Evolutionary conservation across 2,113 vertebrate species (phyloP).

Genomic region (Hippocampus guttulatus): DNA sequence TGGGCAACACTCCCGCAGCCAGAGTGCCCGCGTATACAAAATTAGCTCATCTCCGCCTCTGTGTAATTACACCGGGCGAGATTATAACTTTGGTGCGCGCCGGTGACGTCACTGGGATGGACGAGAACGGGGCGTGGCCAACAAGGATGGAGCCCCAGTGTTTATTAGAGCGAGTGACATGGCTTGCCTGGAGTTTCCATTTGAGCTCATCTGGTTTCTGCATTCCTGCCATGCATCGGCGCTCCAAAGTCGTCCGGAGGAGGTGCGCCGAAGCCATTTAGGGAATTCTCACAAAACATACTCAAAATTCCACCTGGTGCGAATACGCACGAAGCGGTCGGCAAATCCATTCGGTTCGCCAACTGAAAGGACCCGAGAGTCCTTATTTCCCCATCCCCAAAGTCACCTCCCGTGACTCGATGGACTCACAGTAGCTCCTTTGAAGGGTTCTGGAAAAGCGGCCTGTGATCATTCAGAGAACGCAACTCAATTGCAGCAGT

Average conservation of each 20-base stretch:
- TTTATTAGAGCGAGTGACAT: slow-evolving; percentile 57
- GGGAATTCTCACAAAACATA: slow-evolving; percentile 17
- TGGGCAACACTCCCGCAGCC: slow-evolving; percentile 15
- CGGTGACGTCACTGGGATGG: slow-evolving; percentile 53
- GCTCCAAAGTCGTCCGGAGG: slow-evolving; percentile 47
- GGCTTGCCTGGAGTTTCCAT: slow-evolving; percentile 68
- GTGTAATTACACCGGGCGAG: slow-evolving; percentile 70
- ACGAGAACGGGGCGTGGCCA: slow-evolving; percentile 42
- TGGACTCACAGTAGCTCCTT: slow-evolving; percentile 16
- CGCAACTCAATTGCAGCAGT: slow-evolving; percentile 18
- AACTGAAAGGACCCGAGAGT: neutral
- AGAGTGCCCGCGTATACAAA: slow-evolving; percentile 50
- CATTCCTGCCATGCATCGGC: slow-evolving; percentile 62
- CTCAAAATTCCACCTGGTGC: neutral
- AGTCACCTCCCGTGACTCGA: slow-evolving; percentile 13
- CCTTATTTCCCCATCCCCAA: neutral
- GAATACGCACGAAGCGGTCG: neutral
- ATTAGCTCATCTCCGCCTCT: slow-evolving; percentile 58
- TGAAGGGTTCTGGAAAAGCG: neutral
- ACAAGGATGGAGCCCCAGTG: slow-evolving; percentile 21
- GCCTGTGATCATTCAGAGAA: slow-evolving; percentile 1
- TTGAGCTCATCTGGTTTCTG: slow-evolving; percentile 70
- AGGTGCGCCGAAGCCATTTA: slow-evolving; percentile 21
- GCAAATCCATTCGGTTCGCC: neutral
- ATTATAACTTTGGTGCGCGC: slow-evolving; percentile 60